These are phyloP conservation scores for Atta colombica DNA, from an alignment of 1,140 invertebrate genomes.

Conservation along the genomic window DNA sequence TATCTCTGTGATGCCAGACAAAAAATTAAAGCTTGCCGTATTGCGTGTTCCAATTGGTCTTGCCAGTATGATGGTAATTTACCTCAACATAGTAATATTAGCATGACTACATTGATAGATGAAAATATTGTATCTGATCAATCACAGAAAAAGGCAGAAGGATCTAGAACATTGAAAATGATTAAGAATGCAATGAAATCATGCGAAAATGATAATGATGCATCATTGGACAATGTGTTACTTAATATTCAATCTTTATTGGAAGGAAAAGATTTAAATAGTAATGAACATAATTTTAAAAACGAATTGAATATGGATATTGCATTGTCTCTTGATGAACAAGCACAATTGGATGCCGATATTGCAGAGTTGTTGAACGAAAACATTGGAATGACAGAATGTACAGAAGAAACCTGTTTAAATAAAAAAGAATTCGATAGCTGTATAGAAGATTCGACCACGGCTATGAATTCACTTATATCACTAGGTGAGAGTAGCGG, in stretches of 20 bases:
- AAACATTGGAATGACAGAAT: constrained; percentile 65
- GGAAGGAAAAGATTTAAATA: constrained; percentile 58
- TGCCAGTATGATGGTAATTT: constrained; percentile 90
- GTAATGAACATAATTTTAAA: constrained; percentile 28
- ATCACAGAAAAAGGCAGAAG: constrained; percentile 51
- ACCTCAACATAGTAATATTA: constrained; percentile 73
- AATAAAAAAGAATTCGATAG: constrained; percentile 76
- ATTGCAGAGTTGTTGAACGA: constrained; percentile 83
- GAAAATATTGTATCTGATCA: constrained; percentile 54
- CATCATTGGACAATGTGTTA: constrained; percentile 77
- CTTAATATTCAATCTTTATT: constrained; percentile 79
- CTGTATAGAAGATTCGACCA: constrained; percentile 76
- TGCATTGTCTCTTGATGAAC: constrained; percentile 78
- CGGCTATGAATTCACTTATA: constrained; percentile 86
- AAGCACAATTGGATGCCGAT: constrained; percentile 81
- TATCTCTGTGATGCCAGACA: constrained; percentile 94
- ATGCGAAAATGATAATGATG: constrained; percentile 62
- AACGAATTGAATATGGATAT: constrained; percentile 1
- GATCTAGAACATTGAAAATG: constrained; percentile 23
- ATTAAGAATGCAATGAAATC: constrained; percentile 30
- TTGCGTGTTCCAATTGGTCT: constrained; percentile 92
- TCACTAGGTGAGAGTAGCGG: constrained; percentile 94
- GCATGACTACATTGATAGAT: constrained; percentile 64
- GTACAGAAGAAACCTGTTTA: constrained; percentile 44
- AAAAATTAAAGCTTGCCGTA: constrained; percentile 91